A percentile compares a stretch with the other conserved stretches of the same genome.
Conservation (phyloP, 2,113 vertebrate genomes). For the Euleptes europaea region DNA sequence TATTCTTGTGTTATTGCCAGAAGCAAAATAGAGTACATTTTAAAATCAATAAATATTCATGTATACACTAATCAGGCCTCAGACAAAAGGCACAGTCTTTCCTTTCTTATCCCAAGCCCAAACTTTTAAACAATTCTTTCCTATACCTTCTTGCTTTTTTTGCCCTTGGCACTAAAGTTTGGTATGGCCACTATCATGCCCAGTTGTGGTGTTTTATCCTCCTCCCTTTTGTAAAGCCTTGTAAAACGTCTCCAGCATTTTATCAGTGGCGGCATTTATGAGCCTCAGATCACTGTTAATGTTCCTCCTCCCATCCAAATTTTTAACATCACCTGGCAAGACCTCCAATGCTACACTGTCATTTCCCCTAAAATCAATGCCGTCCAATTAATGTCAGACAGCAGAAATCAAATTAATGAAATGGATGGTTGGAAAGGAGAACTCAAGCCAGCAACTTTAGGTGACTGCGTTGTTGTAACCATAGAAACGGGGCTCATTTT, state of each 20-base stretch:
- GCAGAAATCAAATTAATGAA: constrained; percentile 20
- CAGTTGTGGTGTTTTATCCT: not conserved
- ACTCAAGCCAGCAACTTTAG: not conserved
- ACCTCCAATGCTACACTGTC: not conserved
- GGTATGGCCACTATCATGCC: not conserved
- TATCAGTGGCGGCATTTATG: constrained; percentile 14
- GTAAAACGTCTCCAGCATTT: not conserved
- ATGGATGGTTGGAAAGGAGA: constrained; percentile 2
- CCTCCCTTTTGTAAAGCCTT: not conserved
- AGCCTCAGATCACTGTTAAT: constrained; percentile 20
- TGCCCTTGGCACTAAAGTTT: not conserved
- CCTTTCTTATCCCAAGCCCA: not conserved
- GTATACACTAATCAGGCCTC: not conserved
- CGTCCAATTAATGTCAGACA: constrained; percentile 23
- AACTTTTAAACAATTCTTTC: not conserved
- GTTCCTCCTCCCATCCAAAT: not conserved
- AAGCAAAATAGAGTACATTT: not conserved
- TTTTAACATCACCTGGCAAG: constrained; percentile 9
- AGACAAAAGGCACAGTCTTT: not conserved
- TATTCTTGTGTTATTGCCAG: not conserved
- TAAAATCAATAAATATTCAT: not conserved
- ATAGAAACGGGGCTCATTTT: constrained; percentile 19
- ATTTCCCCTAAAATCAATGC: constrained; percentile 34
- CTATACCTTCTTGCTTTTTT: not conserved
- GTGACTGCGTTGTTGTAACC: constrained; percentile 8